Evolutionary conservation across 2,113 vertebrate species (phyloP).

Genomic region (Bolborhynchus lineola): DNA sequence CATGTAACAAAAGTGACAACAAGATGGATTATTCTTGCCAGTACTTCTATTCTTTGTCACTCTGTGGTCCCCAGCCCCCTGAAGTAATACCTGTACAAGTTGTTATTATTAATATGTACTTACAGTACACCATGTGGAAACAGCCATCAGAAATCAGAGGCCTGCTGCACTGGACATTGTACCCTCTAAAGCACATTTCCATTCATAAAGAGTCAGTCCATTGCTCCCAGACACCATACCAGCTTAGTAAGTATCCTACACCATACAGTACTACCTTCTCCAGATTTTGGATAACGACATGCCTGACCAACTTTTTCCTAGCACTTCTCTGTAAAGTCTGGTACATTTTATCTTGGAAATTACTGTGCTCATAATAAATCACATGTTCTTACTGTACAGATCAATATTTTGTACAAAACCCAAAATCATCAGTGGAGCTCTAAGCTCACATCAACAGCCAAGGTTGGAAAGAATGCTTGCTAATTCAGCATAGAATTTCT

Average conservation of each 20-base stretch:
- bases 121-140: background rate
- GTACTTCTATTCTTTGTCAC: background rate
- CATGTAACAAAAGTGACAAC: background rate
- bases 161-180: background rate
- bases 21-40: background rate
- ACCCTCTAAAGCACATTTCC: background rate
- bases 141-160: background rate
- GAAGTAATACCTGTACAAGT: background rate
- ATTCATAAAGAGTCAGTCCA: background rate
- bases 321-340: background rate
- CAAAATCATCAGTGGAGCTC: background rate
- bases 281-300: background rate
- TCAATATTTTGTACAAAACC: background rate
- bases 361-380: background rate
- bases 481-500: background rate
- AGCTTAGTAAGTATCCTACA: background rate
- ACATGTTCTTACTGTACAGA: background rate
- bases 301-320: background rate
- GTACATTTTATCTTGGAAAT: background rate
- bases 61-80: accelerated
- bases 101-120: background rate
- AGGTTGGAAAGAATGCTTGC: background rate
- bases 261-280: background rate
- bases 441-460: background rate
- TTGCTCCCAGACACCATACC: accelerated